phyloP scores from a whole-genome alignment of 2,888 invertebrate genomes.

The Ramazzottius varieornatus region DNA sequence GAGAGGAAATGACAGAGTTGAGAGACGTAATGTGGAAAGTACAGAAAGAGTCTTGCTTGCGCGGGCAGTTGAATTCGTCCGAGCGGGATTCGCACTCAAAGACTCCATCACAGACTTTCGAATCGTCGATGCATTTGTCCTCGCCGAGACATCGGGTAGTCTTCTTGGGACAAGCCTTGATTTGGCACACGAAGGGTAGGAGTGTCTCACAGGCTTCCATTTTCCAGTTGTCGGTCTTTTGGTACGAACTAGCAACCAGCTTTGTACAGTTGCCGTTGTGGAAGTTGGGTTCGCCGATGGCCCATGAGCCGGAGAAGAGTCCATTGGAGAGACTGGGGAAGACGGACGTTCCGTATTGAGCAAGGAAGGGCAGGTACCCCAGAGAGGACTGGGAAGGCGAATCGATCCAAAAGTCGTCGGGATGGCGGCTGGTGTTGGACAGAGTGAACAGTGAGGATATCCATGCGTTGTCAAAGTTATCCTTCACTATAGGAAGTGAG shows the following conservation, averaged over 20 bases:
- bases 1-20: background rate
- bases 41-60: background rate
- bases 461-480: background rate
- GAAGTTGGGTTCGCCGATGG: background rate
- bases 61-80: background rate
- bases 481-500: no score
- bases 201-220: slow-evolving; percentile 76
- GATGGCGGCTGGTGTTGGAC: background rate
- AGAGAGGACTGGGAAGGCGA: background rate
- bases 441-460: background rate
- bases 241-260: background rate
- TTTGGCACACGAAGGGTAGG: slow-evolving; percentile 72
- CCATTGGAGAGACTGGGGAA: background rate
- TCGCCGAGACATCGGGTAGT: background rate
- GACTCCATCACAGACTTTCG: background rate
- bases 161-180: slow-evolving; percentile 59
- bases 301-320: background rate
- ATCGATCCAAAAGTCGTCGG: background rate
- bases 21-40: background rate
- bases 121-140: background rate
- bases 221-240: slow-evolving; percentile 37
- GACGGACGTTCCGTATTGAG: background rate
- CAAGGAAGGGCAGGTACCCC: no score
- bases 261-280: background rate
- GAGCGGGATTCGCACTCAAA: background rate